Base-by-base conservation (phyloP, 2,113 vertebrate genomes). In the Pithys albifrons region DNA sequence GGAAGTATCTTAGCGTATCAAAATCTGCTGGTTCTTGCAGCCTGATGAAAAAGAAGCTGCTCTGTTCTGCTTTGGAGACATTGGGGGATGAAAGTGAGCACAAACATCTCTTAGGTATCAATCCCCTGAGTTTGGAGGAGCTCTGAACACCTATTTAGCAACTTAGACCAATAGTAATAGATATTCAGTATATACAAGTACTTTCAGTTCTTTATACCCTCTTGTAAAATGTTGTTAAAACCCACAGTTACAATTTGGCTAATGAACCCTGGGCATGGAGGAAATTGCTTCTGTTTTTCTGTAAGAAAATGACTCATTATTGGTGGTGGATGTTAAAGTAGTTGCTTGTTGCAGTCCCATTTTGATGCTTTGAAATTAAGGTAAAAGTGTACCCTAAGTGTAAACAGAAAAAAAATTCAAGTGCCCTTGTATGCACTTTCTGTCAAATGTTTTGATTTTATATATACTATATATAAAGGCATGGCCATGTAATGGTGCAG, bases 61-160 rank as follows among this genome's bases (percentile, higher is more conserved):
- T 80, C 35, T 33, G 1, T 77, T 77, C 70, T 81, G 25, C 57
- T 95, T 45, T 92, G 29, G 64, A 48, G 48, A 58, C 73, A 90
- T 96, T 48, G 2, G 46, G 91, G 92, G 82, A 87, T 69, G 67
- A 91, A 96, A 91, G 39, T 70, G 85, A 89, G 89, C 33, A 64
- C 83, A 93, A 94, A 91, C 9, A 28, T 94, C 90, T 92, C 72
- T 58, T 62, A 89, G 81, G 33, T 96, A 67, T 66, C 2, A 51
- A 62, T 93, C 91, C 77, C 71, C 45, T 66, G 39, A 89, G 69
- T 82, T 70, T 16, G 20, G 88, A 83, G 75, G 82, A 87, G 23
- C 86, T 89, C 89, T 75, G 86, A 58, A 24, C 77, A 70, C 74
- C 24, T 76, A 12, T 46, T 7, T 67, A 75, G 79, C 52, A 45